Conservation (phyloP, 2,888 invertebrate species). For the Oligia fasciuncula region DNA sequence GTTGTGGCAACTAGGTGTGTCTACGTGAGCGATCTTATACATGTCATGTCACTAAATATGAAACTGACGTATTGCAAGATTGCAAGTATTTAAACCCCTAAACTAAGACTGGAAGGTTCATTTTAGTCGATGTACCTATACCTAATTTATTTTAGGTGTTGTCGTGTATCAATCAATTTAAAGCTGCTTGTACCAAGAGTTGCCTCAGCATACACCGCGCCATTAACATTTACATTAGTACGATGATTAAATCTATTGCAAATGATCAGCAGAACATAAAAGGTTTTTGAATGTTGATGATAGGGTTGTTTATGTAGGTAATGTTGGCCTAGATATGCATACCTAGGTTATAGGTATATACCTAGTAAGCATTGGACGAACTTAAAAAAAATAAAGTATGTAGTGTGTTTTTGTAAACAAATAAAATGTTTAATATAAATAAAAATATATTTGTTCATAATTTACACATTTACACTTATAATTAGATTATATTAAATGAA, state of each 20-base stretch:
- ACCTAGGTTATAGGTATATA: not conserved
- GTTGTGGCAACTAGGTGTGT: conserved; percentile 45
- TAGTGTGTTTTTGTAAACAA: conserved; percentile 4
- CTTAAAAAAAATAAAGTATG: not conserved
- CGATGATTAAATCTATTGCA: conserved; percentile 29
- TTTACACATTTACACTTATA: conserved; percentile 23
- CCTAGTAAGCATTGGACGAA: not conserved
- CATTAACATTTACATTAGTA: conserved; percentile 8
- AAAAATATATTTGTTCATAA: conserved; percentile 44
- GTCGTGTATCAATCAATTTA: conserved; percentile 34
- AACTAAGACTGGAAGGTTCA: not conserved
- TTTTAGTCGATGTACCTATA: not conserved
- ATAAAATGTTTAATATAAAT: conserved; percentile 17
- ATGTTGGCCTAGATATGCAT: not conserved
- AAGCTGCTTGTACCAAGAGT: conserved; percentile 16
- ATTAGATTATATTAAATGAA: conserved; percentile 19
- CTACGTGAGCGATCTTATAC: not conserved
- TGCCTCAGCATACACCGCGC: conserved; percentile 8
- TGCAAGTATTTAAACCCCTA: not conserved
- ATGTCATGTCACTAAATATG: conserved; percentile 8
- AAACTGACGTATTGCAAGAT: conserved; percentile 7
- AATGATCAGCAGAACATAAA: not conserved
- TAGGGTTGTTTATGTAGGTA: not conserved
- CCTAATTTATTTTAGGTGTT: not conserved
- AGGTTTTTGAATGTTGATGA: not conserved